Conservation (phyloP, 2,797 vertebrate genomes). For the Sylvia borin region DNA sequence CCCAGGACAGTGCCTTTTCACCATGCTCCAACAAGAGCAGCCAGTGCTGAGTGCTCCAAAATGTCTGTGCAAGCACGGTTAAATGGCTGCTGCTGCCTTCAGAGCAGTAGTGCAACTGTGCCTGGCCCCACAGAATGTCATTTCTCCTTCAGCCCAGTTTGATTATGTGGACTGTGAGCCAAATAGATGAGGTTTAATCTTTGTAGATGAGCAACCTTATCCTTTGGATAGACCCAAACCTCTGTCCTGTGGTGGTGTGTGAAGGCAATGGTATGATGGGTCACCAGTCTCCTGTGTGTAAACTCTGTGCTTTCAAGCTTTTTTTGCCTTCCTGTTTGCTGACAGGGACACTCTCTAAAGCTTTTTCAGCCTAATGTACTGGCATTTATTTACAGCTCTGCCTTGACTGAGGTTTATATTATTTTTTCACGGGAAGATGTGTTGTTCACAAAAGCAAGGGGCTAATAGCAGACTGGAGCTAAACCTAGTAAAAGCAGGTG, state of each 20-base stretch:
- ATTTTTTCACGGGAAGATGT: neutral
- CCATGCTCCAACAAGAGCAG: neutral
- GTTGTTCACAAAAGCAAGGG: neutral
- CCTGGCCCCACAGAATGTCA: accelerated
- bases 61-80: neutral
- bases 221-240: neutral
- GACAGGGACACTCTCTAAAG: neutral
- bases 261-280: neutral
- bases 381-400: neutral
- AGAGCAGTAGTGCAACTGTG: accelerated
- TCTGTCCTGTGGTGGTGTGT: accelerated
- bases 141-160: neutral
- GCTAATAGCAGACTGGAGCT: constrained; percentile 15
- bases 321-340: neutral
- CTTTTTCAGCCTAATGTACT: neutral
- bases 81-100: neutral
- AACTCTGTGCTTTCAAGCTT: neutral
- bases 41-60: accelerated
- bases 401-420: neutral
- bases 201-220: neutral
- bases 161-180: accelerated
- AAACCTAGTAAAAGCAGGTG: constrained; percentile 40
- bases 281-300: accelerated
- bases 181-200: neutral
- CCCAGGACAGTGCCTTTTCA: neutral